Conservation (phyloP, 2,113 vertebrate genomes). For the Orcinus orca region DNA sequence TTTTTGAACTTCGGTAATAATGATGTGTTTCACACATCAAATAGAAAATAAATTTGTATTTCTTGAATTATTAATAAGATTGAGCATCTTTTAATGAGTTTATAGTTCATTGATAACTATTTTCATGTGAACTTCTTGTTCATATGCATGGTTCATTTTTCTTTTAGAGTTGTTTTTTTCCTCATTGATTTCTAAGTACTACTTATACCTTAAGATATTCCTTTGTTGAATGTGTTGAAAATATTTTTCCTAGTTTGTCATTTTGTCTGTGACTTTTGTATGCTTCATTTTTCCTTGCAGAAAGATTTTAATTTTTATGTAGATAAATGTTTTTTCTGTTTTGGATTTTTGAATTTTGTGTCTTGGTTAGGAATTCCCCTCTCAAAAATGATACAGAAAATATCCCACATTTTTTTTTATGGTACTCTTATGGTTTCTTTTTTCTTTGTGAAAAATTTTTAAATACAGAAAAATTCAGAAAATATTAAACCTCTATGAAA, state of each 20-base stretch:
- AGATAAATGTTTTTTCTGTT: neutral
- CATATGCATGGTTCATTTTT: neutral
- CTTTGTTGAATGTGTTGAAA: neutral
- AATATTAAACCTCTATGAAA: neutral
- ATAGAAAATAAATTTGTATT: neutral
- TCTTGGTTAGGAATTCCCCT: conserved; percentile 16
- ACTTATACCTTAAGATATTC: neutral
- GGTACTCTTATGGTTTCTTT: neutral
- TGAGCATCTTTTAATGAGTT: neutral
- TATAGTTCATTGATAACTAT: neutral
- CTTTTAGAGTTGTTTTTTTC: neutral
- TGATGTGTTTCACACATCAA: neutral
- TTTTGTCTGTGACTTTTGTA: neutral
- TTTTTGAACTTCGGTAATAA: neutral
- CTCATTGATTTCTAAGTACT: neutral
- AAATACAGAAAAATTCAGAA: neutral
- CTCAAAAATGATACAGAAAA: neutral
- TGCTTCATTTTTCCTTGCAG: neutral
- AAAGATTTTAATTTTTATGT: conserved; percentile 33
- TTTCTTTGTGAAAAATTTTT: neutral
- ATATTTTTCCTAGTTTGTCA: neutral
- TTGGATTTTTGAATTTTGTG: neutral
- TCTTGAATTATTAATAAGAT: neutral
- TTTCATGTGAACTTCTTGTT: neutral
- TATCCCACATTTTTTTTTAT: neutral